Percentiles rank a stretch among this genome's conserved stretches.
These are phyloP conservation scores for Drosophila mulleri DNA, from an alignment of 2,888 invertebrate species.

Conservation along the genomic window DNA sequence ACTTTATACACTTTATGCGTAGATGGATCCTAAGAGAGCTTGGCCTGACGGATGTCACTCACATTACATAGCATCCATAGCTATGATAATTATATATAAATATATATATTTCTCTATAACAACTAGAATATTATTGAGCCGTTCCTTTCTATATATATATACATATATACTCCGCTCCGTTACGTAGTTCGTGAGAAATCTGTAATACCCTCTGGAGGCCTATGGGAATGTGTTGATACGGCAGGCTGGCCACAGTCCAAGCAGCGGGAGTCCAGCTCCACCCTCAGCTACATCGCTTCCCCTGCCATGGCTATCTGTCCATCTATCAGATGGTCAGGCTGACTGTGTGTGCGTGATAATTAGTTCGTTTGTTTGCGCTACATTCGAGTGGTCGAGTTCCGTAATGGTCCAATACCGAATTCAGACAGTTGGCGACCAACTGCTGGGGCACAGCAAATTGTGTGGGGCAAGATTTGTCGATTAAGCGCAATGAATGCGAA, in stretches of 20 bases:
- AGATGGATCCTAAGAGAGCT: not conserved
- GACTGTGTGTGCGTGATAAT: conserved; percentile 61
- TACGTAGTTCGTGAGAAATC: not conserved
- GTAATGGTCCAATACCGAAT: conserved; percentile 36
- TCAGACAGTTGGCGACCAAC: conserved; percentile 65
- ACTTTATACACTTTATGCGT: conserved; percentile 3
- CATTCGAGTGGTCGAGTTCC: conserved; percentile 43
- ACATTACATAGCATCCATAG: not conserved
- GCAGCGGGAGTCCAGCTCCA: conserved; percentile 3
- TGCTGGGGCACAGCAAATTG: conserved; percentile 65
- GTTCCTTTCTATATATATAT: not conserved
- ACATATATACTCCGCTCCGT: not conserved
- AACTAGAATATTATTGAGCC: not conserved
- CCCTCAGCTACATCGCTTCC: not conserved
- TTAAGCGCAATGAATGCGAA: conserved; percentile 78
- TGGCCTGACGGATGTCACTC: too few species aligned
- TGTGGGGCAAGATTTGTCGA: conserved; percentile 75
- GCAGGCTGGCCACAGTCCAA: conserved; percentile 24
- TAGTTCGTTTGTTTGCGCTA: conserved; percentile 75
- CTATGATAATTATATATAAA: not conserved
- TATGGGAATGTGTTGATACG: conserved; percentile 53
- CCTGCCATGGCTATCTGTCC: conserved; percentile 12
- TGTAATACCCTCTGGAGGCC: not conserved
- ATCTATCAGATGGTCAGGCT: conserved; percentile 18
- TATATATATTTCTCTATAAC: not conserved